A percentile compares a stretch with the other conserved stretches of the same genome.
phyloP scores from a whole-genome alignment of 35 echinoderm and acorn worm genomes.

The Holothuria glaberrima region DNA sequence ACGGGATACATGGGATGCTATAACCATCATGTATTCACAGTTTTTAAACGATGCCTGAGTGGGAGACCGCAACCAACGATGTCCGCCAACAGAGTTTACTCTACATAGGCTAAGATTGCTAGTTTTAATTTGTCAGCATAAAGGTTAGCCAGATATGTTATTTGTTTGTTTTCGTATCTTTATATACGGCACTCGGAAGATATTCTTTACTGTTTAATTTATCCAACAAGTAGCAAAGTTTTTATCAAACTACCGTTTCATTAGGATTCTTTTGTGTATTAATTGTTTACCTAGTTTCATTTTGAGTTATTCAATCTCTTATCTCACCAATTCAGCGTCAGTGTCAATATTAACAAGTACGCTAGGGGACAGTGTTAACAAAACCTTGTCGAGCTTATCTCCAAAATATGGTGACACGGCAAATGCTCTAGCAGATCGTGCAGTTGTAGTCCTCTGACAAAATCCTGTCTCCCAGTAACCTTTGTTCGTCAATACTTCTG shows the following conservation, averaged over 20 bases:
- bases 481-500: not conserved
- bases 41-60: too few species aligned
- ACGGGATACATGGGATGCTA: too few species aligned
- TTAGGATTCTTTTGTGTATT: not conserved
- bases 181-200: not conserved
- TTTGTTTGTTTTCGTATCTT: slow-evolving; percentile 44
- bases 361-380: not conserved
- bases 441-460: not conserved
- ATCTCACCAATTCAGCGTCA: not conserved
- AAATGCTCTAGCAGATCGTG: too few species aligned
- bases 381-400: not conserved
- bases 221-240: not conserved
- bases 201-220: slow-evolving; percentile 5
- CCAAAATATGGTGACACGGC: not conserved
- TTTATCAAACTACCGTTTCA: slow-evolving; percentile 14
- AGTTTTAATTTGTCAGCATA: not conserved
- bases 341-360: slow-evolving; percentile 20
- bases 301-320: too few species aligned
- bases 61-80: too few species aligned
- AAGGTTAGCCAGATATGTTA: not conserved
- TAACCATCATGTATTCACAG: too few species aligned
- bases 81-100: too few species aligned
- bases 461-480: slow-evolving; percentile 6
- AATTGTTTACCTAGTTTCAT: not conserved
- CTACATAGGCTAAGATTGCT: too few species aligned